Base-by-base conservation (phyloP, 2,797 vertebrate species). In the Eulemur albifrons region DNA sequence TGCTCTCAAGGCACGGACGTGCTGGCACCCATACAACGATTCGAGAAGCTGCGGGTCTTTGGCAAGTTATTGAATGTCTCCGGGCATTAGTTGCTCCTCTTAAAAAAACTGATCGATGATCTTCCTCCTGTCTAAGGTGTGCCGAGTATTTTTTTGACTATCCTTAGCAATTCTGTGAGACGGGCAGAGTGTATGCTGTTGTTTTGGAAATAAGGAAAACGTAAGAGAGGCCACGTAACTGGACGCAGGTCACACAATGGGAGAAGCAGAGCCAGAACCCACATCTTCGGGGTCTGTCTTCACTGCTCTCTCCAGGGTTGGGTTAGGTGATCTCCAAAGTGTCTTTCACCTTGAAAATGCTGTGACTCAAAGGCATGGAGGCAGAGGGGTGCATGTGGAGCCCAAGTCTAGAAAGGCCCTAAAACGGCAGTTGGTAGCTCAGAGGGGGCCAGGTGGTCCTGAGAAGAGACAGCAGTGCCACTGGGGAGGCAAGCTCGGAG, bases 181-280 rank as follows among this genome's bases (percentile, higher is more conserved):
- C 13, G 85, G 72, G 45, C 57, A 43, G 5, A 52, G 65, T 67
- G 7, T 18, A 1, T 82, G 77, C 4, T 27, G 52, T 59, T 70
- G 61, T 0, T 97, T 75, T 75, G 72, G 75, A 75, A 18, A 76
- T 32, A 13, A 30, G 21, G 88, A 96, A 96, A 93, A 79, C 52
- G 25, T 79, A 45, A 72, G 35, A 23, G 52, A 97, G 43, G 35
- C 79, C 94, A 54, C 8, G 20, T 81, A 59, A 67, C 5, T 67
- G 63, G 54, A 93, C 75, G 30, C 25, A 54, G 27, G 23, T 75
- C 73, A 95, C 63, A 85, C 23, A 18, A 79, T 59, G 9, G 61
- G 59, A 75, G 43, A 67, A 93, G 18, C 54, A 17, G 2, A 73
- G 52, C 17, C n/a, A 15, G 7, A 54, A 79, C 12, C 25, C 50